Evolutionary conservation across 2,797 vertebrate genomes (phyloP).

Genomic region (Cuculus canorus): DNA sequence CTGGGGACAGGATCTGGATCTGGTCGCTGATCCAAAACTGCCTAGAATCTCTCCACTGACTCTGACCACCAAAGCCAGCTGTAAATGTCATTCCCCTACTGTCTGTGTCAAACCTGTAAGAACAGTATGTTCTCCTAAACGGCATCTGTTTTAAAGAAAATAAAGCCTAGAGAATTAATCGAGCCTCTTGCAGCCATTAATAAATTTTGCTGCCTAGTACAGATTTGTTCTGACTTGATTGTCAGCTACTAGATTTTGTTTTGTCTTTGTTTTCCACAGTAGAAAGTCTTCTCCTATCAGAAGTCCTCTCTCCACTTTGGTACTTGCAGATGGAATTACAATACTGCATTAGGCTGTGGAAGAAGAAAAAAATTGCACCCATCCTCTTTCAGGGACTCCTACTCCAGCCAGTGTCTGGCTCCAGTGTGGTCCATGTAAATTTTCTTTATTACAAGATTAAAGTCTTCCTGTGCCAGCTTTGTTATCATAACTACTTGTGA

Average conservation of each 20-base stretch:
- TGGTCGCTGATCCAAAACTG: not conserved
- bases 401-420: not conserved
- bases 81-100: not conserved
- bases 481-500: constrained; percentile 17
- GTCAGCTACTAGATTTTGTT: not conserved
- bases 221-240: not conserved
- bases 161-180: not conserved
- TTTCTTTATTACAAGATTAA: not conserved
- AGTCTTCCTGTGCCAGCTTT: not conserved
- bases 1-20: not conserved
- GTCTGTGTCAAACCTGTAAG: not conserved
- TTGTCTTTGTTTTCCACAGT: not conserved
- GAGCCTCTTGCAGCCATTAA: not conserved
- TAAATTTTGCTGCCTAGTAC: not conserved
- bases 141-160: not conserved
- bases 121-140: not conserved
- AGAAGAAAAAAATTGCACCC: not conserved
- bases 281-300: not conserved
- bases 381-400: not conserved
- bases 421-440: not conserved
- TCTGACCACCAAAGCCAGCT: not conserved
- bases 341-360: not conserved
- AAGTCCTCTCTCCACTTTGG: not conserved
- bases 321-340: not conserved
- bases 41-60: not conserved